Percentiles rank a stretch among this genome's conserved stretches.
phyloP scores from a whole-genome alignment of 1,140 invertebrate genomes.

The Polyergus mexicanus region DNA sequence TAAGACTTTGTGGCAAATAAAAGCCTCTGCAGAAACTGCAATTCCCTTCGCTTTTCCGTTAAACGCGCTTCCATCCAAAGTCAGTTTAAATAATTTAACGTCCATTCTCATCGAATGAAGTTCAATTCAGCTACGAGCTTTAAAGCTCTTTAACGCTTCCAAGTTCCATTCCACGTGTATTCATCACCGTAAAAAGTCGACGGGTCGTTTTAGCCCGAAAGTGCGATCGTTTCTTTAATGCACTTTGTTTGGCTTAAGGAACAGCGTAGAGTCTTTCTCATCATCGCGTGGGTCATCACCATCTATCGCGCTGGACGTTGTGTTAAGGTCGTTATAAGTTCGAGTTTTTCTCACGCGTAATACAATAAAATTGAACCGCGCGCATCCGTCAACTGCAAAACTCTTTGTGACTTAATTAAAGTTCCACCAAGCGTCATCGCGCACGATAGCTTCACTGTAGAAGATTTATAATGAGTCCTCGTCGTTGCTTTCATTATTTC shows the following conservation, averaged over 20 bases:
- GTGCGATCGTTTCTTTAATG: slow-evolving; percentile 37
- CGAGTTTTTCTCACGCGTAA: slow-evolving; percentile 47
- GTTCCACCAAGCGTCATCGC: slow-evolving; percentile 45
- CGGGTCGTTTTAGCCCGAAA: neutral
- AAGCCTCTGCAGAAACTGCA: slow-evolving; percentile 43
- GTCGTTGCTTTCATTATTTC: slow-evolving; percentile 66
- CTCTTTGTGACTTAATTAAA: slow-evolving; percentile 66
- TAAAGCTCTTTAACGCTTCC: slow-evolving; percentile 56
- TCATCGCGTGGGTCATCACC: neutral
- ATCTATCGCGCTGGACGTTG: neutral
- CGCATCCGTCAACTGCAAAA: slow-evolving; percentile 9
- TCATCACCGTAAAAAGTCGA: slow-evolving; percentile 37
- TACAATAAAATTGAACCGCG: slow-evolving; percentile 31
- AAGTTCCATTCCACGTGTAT: slow-evolving; percentile 34
- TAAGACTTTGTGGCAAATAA: slow-evolving; percentile 24
- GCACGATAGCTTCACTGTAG: slow-evolving; percentile 33
- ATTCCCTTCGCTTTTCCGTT: slow-evolving; percentile 45
- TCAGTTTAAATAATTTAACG: slow-evolving; percentile 61
- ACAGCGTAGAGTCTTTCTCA: neutral
- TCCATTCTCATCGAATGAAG: slow-evolving; percentile 47
- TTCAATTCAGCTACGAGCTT: slow-evolving; percentile 34
- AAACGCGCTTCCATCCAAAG: slow-evolving; percentile 48
- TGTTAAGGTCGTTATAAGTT: slow-evolving; percentile 42
- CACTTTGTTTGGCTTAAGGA: slow-evolving; percentile 46
- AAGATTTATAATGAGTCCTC: slow-evolving; percentile 60